Base-by-base conservation (phyloP, 2,113 vertebrate species). In the Solenodon paradoxus region DNA sequence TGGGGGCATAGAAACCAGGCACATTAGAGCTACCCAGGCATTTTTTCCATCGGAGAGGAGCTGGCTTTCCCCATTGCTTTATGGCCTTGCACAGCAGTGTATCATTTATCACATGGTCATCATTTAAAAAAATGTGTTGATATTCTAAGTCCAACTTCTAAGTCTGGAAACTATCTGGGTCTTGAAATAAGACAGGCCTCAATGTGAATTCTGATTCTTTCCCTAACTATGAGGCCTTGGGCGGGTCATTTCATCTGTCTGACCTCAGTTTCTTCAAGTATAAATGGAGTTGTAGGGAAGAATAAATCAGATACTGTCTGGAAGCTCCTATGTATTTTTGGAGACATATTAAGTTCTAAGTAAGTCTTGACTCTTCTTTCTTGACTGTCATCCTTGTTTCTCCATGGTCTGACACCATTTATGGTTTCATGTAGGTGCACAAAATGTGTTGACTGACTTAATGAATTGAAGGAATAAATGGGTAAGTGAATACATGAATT, bases 361-460 rank as follows among this genome's bases (percentile, higher is more conserved):
- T 30, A 61, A 87, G 71, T 6, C 26, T 79, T 87, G 72, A 74
- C 51, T 4, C 19, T 53, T 15, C 57, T 4, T 88, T 13, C 20
- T 59, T 84, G 53, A 92, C 35, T 66, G 55, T 86, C n/a, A 88
- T 61, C 82, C 79, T 59, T 51, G 38, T 87, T 79, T 83, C 10
- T 68, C 22, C 24, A 45, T 20, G 61, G 63, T 78, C 84, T 74
- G 32, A 55, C 49, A 87, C 57, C 20, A 77, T 71, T 7, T 13
- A 42, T 16, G 35, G n/a, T 75, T 89, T 89, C 40, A 74, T 32
- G 30, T 86, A 57, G 61, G 38, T 57, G 9, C 5, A 64, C 35
- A 96, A 86, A 74, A 64, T 83, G 74, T 63, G 38, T 55, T 74
- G 88, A 72, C 11, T 92, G 64, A 88, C 57, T 57, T 24, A 87